phyloP scores from a whole-genome alignment of 2,797 vertebrate genomes.

The Sebastes itinus region DNA sequence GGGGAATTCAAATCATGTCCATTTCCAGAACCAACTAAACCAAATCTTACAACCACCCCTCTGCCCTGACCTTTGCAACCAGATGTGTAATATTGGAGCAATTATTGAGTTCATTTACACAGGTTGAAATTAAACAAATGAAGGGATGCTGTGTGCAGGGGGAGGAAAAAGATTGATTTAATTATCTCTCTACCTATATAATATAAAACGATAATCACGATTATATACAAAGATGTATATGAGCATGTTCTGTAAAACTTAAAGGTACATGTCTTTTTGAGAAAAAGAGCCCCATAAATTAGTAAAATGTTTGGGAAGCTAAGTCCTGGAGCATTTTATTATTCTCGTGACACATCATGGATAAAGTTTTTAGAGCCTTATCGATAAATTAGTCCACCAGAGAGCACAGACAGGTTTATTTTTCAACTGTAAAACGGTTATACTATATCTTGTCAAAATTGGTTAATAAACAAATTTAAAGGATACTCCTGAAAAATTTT shows the following conservation, averaged over 20 bases:
- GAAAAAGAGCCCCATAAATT: background rate
- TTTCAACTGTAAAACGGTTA: background rate
- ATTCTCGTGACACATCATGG: background rate
- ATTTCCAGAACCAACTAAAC: slow-evolving; percentile 21
- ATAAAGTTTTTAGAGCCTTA: background rate
- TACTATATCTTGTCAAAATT: background rate
- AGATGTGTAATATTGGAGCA: background rate
- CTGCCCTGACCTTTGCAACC: background rate
- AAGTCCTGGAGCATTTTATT: background rate
- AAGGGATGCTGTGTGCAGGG: background rate
- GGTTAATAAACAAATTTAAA: background rate
- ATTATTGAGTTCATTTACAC: background rate
- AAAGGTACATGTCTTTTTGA: background rate
- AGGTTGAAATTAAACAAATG: background rate
- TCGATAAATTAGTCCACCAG: background rate
- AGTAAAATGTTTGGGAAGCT: background rate
- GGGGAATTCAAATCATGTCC: slow-evolving; percentile 58
- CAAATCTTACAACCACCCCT: background rate
- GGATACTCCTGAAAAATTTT: background rate
- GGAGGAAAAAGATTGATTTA: background rate
- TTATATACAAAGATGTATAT: background rate
- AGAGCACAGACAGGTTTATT: background rate
- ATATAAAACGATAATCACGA: background rate
- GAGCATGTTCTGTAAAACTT: background rate
- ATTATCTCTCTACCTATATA: background rate